A percentile compares a stretch with the other conserved stretches of the same genome.
phyloP scores from a whole-genome alignment of 2,113 vertebrate genomes.

The Crotalus helleri region DNA sequence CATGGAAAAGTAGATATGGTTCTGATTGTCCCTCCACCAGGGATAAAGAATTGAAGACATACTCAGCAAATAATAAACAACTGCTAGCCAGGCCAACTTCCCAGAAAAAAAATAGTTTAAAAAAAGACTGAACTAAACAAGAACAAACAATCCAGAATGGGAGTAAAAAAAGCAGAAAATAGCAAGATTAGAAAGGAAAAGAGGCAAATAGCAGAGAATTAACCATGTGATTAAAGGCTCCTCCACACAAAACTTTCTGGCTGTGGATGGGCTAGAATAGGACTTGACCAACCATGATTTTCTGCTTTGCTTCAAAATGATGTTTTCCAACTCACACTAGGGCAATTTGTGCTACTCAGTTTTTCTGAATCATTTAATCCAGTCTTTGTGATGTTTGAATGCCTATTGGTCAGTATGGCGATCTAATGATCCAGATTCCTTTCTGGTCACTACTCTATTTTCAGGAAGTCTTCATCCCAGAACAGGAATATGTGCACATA shows the following conservation, averaged over 20 bases:
- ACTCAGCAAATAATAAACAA: not conserved
- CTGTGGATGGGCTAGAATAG: not conserved
- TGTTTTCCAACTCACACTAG: not conserved
- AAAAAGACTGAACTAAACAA: not conserved
- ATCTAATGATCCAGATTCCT: not conserved
- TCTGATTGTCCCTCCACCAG: not conserved
- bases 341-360: not conserved
- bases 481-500: not conserved
- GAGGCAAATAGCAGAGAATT: not conserved
- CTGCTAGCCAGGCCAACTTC: not conserved
- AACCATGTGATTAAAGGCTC: not conserved
- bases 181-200: not conserved
- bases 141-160: not conserved
- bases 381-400: not conserved
- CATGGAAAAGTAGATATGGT: not conserved
- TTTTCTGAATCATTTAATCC: not conserved
- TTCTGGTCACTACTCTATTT: not conserved
- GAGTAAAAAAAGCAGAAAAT: not conserved
- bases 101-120: not conserved
- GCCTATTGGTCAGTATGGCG: not conserved
- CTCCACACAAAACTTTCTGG: not conserved
- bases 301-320: not conserved
- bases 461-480: not conserved
- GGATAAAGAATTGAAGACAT: not conserved
- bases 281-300: not conserved